phyloP scores from a whole-genome alignment of 2,113 vertebrate species.

The Furnarius figulus region DNA sequence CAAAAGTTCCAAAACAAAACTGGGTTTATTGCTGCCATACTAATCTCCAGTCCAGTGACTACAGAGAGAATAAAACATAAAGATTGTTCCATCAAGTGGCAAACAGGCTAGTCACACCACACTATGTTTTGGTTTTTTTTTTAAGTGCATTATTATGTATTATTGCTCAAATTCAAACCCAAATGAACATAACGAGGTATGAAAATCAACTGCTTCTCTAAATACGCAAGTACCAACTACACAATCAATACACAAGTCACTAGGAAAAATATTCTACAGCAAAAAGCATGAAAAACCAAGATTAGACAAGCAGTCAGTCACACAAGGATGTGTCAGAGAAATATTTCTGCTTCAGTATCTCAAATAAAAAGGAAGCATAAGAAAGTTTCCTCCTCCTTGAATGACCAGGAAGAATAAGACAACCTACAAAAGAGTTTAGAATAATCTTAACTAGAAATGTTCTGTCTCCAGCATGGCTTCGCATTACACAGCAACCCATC shows the following conservation, averaged over 20 bases:
- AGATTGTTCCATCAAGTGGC: neutral
- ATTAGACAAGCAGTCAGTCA: neutral
- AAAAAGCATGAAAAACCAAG: neutral
- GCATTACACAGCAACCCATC: neutral
- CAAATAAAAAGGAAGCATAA: neutral
- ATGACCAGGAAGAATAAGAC: neutral
- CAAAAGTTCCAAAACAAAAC: neutral
- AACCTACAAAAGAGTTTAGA: neutral
- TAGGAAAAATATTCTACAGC: neutral
- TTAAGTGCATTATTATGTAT: neutral
- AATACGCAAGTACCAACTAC: neutral
- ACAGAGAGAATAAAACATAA: neutral
- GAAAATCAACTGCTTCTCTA: neutral
- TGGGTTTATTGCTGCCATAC: neutral
- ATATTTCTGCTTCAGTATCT: neutral
- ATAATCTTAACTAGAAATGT: neutral
- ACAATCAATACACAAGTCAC: neutral
- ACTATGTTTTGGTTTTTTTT: neutral
- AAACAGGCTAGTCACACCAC: neutral
- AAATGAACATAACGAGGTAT: neutral
- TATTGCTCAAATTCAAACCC: neutral
- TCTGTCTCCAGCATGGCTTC: neutral
- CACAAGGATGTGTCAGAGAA: neutral
- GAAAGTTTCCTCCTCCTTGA: neutral
- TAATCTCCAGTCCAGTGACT: neutral